These are phyloP conservation scores for Nasua narica DNA, from an alignment of 2,797 vertebrate genomes.

Conservation along the genomic window DNA sequence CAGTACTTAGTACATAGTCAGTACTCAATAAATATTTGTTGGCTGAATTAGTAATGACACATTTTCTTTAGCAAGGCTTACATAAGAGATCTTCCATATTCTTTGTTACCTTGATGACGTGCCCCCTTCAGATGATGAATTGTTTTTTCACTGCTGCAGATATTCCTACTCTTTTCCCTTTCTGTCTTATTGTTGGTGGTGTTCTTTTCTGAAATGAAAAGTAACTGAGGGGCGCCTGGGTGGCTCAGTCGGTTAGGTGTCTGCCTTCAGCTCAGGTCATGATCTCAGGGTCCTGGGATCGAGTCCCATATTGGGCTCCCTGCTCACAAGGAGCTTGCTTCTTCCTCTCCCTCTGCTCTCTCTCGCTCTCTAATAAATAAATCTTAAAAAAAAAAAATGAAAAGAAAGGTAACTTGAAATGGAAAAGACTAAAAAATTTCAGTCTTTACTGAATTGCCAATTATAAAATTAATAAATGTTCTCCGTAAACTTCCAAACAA, in stretches of 20 bases:
- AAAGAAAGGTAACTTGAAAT: neutral
- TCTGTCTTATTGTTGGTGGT: neutral
- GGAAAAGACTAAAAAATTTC: neutral
- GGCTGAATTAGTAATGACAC: neutral
- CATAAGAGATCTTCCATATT: neutral
- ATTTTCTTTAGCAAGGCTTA: conserved; percentile 6
- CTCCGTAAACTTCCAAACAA: conserved; percentile 41
- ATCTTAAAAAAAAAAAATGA: neutral
- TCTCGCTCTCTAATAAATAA: neutral
- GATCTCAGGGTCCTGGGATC: neutral
- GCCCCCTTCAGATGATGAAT: neutral
- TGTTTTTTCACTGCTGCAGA: neutral
- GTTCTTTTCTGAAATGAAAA: neutral
- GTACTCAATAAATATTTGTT: neutral
- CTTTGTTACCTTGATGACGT: conserved; percentile 2
- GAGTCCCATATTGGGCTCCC: neutral
- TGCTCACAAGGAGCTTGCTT: neutral
- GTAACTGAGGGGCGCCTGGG: neutral
- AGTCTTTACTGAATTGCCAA: conserved; percentile 13
- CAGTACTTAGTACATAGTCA: neutral
- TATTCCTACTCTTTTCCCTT: neutral
- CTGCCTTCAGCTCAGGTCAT: neutral
- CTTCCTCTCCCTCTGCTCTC: neutral
- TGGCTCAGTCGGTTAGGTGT: neutral
- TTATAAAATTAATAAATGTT: conserved; percentile 44